These are phyloP conservation scores for Chaenodraco wilsoni DNA, from an alignment of 2,797 vertebrate genomes.

Conservation along the genomic window DNA sequence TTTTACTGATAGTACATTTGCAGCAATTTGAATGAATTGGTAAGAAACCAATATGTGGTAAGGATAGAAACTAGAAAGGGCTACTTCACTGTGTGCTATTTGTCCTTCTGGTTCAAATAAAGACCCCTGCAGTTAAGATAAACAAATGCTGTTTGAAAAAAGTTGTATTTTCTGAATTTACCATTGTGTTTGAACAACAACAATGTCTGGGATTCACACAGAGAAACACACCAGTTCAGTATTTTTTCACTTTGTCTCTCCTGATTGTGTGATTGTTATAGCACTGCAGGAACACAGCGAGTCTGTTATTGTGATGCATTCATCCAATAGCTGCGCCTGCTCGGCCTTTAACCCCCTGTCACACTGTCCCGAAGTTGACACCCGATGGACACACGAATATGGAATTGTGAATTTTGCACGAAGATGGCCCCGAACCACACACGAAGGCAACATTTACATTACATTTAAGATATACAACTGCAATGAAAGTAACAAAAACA, in stretches of 20 bases:
- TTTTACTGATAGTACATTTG: background rate
- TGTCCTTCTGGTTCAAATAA: background rate
- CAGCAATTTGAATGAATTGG: background rate
- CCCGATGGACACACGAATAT: too few species aligned
- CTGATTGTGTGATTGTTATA: constrained; percentile 39
- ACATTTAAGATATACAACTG: too few species aligned
- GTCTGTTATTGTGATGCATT: constrained; percentile 53
- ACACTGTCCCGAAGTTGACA: too few species aligned
- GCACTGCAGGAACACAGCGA: constrained; percentile 32
- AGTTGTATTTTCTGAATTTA: background rate
- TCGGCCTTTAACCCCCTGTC: background rate
- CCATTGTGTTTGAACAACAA: background rate
- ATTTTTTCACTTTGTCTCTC: constrained; percentile 30
- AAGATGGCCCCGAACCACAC: too few species aligned
- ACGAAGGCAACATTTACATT: too few species aligned
- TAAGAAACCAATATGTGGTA: background rate
- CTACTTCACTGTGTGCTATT: background rate
- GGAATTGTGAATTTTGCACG: too few species aligned
- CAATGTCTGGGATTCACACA: constrained; percentile 22
- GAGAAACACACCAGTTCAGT: background rate
- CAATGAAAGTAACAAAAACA: too few species aligned
- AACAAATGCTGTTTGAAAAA: background rate
- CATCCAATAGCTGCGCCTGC: constrained; percentile 56
- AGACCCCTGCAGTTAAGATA: background rate
- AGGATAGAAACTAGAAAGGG: background rate